Percentiles rank a stretch among this genome's conserved stretches.
Conservation (phyloP, 2,888 invertebrate species). For the Gibbula magus region DNA sequence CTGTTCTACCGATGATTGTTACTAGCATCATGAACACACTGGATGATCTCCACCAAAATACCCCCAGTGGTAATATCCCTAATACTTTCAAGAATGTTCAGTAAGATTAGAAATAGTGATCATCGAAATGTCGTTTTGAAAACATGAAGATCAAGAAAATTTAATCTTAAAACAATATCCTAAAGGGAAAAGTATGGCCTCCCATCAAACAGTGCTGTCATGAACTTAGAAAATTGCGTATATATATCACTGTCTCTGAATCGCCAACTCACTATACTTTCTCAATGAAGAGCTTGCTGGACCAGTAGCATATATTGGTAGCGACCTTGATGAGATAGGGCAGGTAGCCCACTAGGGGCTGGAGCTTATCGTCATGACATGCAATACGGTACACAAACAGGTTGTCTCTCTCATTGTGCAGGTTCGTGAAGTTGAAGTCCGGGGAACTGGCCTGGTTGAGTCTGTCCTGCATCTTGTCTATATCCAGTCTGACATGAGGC, state of each 20-base stretch:
- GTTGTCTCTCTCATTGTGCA: conserved; percentile 65
- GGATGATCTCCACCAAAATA: too few relatives aligned
- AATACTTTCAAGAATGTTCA: too few relatives aligned
- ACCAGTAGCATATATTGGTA: conserved; percentile 59
- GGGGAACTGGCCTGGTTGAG: conserved; percentile 54
- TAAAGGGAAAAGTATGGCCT: too few relatives aligned
- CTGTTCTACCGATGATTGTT: too few relatives aligned
- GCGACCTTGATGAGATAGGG: conserved; percentile 63
- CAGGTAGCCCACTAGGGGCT: conserved; percentile 65
- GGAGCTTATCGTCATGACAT: conserved; percentile 57
- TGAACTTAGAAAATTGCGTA: too few relatives aligned
- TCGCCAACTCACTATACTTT: conserved; percentile 42
- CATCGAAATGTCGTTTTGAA: too few relatives aligned
- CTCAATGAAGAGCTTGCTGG: conserved; percentile 62
- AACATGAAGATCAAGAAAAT: too few relatives aligned
- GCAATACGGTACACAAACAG: conserved; percentile 68
- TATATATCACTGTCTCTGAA: neutral
- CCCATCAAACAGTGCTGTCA: too few relatives aligned
- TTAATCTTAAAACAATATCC: too few relatives aligned
- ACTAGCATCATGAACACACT: too few relatives aligned
- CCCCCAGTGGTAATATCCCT: too few relatives aligned
- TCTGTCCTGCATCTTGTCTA: conserved; percentile 58
- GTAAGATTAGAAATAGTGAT: too few relatives aligned
- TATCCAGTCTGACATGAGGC: conserved; percentile 57
- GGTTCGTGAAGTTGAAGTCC: conserved; percentile 60